Evolutionary conservation across 2,888 invertebrate genomes (phyloP).

Genomic region (Oscheius onirici): DNA sequence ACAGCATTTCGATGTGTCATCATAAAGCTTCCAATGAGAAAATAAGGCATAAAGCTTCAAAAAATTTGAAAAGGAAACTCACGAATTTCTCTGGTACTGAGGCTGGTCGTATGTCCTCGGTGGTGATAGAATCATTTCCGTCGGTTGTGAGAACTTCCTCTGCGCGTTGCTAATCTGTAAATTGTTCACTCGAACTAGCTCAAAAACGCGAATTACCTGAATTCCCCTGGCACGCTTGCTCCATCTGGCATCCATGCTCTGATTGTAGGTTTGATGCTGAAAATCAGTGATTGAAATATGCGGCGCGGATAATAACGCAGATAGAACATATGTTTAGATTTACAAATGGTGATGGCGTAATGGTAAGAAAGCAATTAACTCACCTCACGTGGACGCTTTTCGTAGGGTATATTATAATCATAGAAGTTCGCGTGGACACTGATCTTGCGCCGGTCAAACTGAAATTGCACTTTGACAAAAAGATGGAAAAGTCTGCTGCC

Average conservation of each 20-base stretch:
- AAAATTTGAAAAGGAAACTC: too few relatives aligned
- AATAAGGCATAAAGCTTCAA: too few relatives aligned
- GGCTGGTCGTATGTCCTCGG: not conserved
- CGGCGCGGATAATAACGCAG: too few relatives aligned
- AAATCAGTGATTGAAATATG: too few relatives aligned
- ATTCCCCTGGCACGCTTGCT: not conserved
- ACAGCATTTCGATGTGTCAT: too few relatives aligned
- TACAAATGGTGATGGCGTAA: too few relatives aligned
- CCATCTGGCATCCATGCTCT: not conserved
- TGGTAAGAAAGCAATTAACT: not conserved
- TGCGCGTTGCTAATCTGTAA: slow-evolving; percentile 14
- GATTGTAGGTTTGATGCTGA: too few relatives aligned
- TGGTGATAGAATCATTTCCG: slow-evolving; percentile 7
- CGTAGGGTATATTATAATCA: slow-evolving; percentile 11
- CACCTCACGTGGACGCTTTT: slow-evolving; percentile 9
- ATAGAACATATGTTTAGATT: not conserved
- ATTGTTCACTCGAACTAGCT: not conserved
- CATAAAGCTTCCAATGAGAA: too few relatives aligned
- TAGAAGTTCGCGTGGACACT: slow-evolving; percentile 30
- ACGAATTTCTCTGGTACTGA: not conserved
- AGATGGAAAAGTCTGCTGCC: not conserved
- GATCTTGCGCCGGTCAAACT: slow-evolving; percentile 24
- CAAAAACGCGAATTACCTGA: not conserved
- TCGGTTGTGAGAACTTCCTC: slow-evolving; percentile 21
- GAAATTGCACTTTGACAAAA: not conserved